These are phyloP conservation scores for Orchesella cincta DNA, from an alignment of 1,140 invertebrate genomes.

Conservation along the genomic window DNA sequence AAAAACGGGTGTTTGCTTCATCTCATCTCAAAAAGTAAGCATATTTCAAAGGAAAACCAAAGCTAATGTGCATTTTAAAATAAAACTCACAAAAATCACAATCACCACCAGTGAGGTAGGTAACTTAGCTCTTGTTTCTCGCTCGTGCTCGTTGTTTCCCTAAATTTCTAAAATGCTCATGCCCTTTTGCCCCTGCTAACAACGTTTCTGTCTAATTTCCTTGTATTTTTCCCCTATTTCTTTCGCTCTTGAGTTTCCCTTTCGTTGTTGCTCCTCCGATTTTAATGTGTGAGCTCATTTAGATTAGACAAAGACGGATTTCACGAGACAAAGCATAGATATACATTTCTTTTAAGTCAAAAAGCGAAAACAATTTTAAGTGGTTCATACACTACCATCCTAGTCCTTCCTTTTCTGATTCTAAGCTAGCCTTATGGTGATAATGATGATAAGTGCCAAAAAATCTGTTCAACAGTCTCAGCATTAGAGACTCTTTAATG, in stretches of 20 bases:
- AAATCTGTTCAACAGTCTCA: background rate
- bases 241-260: background rate
- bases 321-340: background rate
- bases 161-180: too few species aligned
- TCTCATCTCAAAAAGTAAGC: too few species aligned
- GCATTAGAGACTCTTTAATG: background rate
- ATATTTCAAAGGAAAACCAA: too few species aligned
- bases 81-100: too few species aligned
- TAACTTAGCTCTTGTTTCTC: background rate
- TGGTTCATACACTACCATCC: slow-evolving; percentile 10
- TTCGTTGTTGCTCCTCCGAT: background rate
- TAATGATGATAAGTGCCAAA: background rate
- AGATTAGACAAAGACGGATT: slow-evolving; percentile 29
- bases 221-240: background rate
- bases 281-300: slow-evolving; percentile 7
- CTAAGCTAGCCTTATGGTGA: background rate
- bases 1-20: background rate
- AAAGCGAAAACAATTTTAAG: slow-evolving; percentile 29
- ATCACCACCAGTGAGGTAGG: too few species aligned
- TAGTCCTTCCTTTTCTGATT: background rate
- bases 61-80: too few species aligned
- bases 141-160: background rate
- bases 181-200: background rate
- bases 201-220: slow-evolving; percentile 11
- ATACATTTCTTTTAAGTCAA: slow-evolving; percentile 4